phyloP scores from a whole-genome alignment of 2,113 vertebrate genomes.

The Edolisoma coerulescens region DNA sequence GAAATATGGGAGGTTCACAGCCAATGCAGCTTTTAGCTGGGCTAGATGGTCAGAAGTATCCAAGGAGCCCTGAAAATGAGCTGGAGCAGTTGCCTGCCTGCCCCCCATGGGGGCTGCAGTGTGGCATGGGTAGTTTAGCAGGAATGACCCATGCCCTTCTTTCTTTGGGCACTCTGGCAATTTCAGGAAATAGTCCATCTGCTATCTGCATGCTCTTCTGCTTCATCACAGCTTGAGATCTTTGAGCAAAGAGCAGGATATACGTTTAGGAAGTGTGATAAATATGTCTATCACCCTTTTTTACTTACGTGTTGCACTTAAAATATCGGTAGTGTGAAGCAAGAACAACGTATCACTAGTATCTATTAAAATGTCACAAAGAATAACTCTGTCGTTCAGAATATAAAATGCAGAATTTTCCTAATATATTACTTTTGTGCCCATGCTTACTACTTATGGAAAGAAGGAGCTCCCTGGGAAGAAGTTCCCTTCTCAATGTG shows the following conservation, averaged over 20 bases:
- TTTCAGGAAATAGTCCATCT: neutral
- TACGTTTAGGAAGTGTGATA: neutral
- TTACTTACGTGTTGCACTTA: neutral
- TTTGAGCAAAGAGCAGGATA: neutral
- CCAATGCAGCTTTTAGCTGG: neutral
- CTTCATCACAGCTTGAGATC: neutral
- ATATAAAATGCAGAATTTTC: neutral
- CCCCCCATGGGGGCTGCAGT: rapidly evolving
- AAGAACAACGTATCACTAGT: neutral
- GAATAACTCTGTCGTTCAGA: neutral
- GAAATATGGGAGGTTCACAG: neutral
- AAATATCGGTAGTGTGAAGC: neutral
- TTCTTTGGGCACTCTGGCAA: neutral
- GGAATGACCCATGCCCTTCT: neutral
- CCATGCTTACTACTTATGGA: neutral
- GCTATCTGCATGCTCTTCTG: neutral
- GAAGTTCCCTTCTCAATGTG: neutral
- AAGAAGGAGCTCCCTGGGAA: neutral
- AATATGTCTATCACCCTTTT: neutral
- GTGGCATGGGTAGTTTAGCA: neutral
- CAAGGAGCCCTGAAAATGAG: neutral
- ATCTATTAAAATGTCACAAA: neutral
- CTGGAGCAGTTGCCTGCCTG: neutral
- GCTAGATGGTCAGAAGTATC: neutral
- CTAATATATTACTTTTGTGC: neutral